Percentiles rank a stretch among this genome's conserved stretches.
Evolutionary conservation across 2,888 invertebrate genomes (phyloP).

Genomic region (Andrena minutula): DNA sequence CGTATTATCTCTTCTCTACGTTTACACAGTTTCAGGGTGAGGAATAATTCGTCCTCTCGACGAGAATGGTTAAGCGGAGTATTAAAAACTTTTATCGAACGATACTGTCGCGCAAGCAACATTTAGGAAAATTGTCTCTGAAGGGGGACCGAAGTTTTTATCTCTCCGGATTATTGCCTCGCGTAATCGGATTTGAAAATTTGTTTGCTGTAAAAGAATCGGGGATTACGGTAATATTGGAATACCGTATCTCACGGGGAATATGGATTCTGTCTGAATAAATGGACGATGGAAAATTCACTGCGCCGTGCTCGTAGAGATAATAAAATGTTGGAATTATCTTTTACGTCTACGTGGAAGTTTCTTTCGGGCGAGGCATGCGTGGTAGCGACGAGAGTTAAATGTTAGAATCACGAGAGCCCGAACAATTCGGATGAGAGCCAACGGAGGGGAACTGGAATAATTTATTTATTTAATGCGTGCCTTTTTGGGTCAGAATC

Average conservation of each 20-base stretch:
- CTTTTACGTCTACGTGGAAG: constrained; percentile 38
- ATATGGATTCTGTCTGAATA: constrained; percentile 49
- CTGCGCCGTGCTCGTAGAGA: constrained; percentile 20
- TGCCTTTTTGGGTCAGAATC: constrained; percentile 82
- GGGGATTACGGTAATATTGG: constrained; percentile 35
- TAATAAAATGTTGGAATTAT: constrained; percentile 60
- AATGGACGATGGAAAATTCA: constrained; percentile 56
- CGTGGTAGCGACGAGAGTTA: constrained; percentile 70
- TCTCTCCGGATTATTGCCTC: background rate
- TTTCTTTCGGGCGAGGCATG: constrained; percentile 41
- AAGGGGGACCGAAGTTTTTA: background rate
- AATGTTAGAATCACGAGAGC: constrained; percentile 75
- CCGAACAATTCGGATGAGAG: constrained; percentile 80
- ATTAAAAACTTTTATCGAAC: background rate
- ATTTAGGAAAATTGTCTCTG: background rate
- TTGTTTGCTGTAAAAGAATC: constrained; percentile 32
- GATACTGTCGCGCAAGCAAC: constrained; percentile 1
- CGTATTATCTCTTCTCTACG: background rate
- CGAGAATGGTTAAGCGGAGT: background rate
- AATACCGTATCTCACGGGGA: constrained; percentile 40
- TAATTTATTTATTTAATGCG: constrained; percentile 84
- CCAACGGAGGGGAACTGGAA: constrained; percentile 78
- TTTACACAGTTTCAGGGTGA: background rate
- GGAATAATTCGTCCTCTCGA: background rate
- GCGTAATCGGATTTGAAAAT: constrained; percentile 13